Evolutionary conservation across 2,888 invertebrate genomes (phyloP).

Genomic region (Leptothorax acervorum): DNA sequence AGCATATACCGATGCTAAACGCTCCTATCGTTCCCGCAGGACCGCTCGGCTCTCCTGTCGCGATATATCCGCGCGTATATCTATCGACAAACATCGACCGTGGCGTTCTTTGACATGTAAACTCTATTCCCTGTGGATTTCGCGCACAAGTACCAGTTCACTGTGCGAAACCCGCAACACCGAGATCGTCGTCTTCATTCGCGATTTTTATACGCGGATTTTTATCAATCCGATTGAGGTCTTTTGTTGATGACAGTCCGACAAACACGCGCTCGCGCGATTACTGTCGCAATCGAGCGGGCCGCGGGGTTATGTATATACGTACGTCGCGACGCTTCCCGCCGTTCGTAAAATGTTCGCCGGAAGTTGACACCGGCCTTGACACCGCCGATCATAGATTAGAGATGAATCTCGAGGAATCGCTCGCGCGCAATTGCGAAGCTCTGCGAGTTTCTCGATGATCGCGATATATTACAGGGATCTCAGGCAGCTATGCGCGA

Average conservation of each 20-base stretch:
- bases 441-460: slow-evolving; percentile 12
- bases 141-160: background rate
- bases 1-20: background rate
- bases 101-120: background rate
- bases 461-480: background rate
- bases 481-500: background rate
- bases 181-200: background rate
- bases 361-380: slow-evolving; percentile 61
- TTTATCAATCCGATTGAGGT: background rate
- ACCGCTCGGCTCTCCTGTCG: background rate
- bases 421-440: slow-evolving; percentile 2
- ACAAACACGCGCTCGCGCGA: background rate
- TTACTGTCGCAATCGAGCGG: background rate
- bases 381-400: slow-evolving; percentile 70
- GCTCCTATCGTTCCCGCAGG: background rate
- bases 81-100: background rate
- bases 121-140: background rate
- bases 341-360: background rate
- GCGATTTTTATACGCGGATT: background rate
- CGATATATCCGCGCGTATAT: background rate
- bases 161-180: background rate
- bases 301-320: background rate
- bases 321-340: background rate
- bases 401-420: slow-evolving; percentile 38
- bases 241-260: background rate